Percentiles rank a stretch among this genome's conserved stretches.
These are phyloP conservation scores for Nycticryphes semicollaris DNA, from an alignment of 2,113 vertebrate species.

Conservation along the genomic window DNA sequence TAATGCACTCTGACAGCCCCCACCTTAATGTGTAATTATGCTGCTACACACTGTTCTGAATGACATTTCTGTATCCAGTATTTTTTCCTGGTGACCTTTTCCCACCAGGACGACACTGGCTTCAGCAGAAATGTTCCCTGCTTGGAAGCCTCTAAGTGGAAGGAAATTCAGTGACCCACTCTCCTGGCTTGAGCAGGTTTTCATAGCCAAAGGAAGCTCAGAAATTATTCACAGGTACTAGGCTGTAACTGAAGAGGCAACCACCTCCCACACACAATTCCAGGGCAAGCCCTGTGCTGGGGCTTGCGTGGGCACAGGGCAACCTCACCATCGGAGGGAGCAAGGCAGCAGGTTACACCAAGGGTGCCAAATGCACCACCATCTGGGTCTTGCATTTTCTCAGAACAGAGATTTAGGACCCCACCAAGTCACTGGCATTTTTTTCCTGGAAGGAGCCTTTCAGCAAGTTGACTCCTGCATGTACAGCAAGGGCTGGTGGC, in stretches of 20 bases:
- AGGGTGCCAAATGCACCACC: background rate
- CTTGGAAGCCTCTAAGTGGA: background rate
- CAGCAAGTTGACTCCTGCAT: fast-evolving
- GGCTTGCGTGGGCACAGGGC: background rate
- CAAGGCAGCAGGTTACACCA: background rate
- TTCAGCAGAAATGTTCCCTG: background rate
- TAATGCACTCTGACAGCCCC: background rate
- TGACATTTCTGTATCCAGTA: background rate
- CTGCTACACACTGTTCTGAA: background rate
- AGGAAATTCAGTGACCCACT: background rate
- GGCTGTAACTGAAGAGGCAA: background rate
- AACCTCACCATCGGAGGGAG: background rate
- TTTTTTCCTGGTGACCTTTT: background rate
- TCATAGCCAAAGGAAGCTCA: background rate
- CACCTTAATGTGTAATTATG: background rate
- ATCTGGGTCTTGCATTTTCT: background rate
- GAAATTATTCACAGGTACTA: background rate
- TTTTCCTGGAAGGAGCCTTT: background rate
- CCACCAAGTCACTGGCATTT: background rate
- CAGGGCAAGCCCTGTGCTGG: background rate
- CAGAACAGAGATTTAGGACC: background rate
- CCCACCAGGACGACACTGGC: too few species aligned
- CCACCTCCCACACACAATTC: background rate
- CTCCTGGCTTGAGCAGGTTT: background rate
- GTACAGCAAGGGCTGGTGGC: background rate